phyloP scores from a whole-genome alignment of 2,113 vertebrate genomes.

The Rhinichthys klamathensis region DNA sequence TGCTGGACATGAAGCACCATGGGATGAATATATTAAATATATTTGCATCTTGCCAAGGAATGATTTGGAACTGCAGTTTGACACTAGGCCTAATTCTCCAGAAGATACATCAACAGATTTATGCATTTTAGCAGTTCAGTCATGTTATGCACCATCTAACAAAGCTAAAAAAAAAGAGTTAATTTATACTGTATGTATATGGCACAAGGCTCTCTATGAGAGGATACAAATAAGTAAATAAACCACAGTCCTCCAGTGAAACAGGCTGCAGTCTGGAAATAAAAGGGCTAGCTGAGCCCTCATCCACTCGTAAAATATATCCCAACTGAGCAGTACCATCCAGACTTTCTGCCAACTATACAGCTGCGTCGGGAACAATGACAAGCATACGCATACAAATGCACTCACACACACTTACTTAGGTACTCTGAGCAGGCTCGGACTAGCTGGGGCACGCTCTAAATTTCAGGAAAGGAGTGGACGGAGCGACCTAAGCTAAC shows the following conservation, averaged over 20 bases:
- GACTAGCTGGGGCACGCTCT: conserved; percentile 26
- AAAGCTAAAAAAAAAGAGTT: not conserved
- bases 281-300: not conserved
- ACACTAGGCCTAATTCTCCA: not conserved
- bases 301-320: conserved; percentile 29
- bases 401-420: not conserved
- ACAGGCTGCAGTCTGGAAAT: conserved; percentile 25
- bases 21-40: conserved; percentile 24
- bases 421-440: not conserved
- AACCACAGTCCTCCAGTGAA: conserved; percentile 49
- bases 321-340: conserved; percentile 1
- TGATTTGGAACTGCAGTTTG: conserved; percentile 18
- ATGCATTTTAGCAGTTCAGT: not conserved
- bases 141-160: not conserved
- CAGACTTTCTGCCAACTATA: conserved; percentile 25
- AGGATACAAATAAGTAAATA: conserved; percentile 43
- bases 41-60: conserved; percentile 40
- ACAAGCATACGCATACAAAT: conserved; percentile 31
- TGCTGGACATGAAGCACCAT: not conserved
- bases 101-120: not conserved
- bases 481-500: not conserved
- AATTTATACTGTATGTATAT: conserved; percentile 4
- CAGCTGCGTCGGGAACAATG: conserved; percentile 16
- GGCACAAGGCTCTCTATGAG: conserved; percentile 23
- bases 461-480: not conserved